phyloP scores from a whole-genome alignment of 2,113 vertebrate species.

The Columbina picui region DNA sequence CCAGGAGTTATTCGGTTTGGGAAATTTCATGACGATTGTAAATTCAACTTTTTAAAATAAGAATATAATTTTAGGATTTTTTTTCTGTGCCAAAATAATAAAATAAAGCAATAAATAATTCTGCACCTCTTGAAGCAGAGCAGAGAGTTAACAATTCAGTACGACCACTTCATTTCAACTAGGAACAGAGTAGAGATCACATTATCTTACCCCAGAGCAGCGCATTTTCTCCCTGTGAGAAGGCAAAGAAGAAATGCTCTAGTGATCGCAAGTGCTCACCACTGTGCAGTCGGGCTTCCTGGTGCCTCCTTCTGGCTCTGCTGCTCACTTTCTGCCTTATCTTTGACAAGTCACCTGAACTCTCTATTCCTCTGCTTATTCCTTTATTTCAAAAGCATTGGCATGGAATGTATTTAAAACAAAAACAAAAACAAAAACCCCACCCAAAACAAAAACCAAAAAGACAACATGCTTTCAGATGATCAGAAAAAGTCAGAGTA shows the following conservation, averaged over 20 bases:
- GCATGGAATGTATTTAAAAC: not conserved
- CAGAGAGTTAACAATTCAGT: not conserved
- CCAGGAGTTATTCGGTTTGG: not conserved
- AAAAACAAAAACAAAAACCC: too few species aligned
- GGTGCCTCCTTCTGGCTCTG: not conserved
- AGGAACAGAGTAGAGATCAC: not conserved
- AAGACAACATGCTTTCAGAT: not conserved
- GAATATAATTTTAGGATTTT: not conserved
- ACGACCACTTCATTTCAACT: not conserved
- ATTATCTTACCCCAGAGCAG: not conserved
- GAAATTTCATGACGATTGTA: not conserved
- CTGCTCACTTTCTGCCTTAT: not conserved
- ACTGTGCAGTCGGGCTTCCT: not conserved
- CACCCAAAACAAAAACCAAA: too few species aligned
- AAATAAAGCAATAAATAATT: not conserved
- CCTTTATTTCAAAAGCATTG: constrained; percentile 12
- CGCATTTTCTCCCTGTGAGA: not conserved
- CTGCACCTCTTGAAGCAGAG: not conserved
- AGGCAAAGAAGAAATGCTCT: not conserved
- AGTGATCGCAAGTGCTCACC: not conserved
- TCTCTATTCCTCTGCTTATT: constrained; percentile 1
- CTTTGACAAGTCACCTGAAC: not conserved
- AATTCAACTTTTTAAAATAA: not conserved
- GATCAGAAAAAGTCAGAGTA: not conserved
- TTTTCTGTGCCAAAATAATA: not conserved